A percentile compares a stretch with the other conserved stretches of the same genome.
These are phyloP conservation scores for Orius insidiosus DNA, from an alignment of 1,140 invertebrate species.

Conservation along the genomic window DNA sequence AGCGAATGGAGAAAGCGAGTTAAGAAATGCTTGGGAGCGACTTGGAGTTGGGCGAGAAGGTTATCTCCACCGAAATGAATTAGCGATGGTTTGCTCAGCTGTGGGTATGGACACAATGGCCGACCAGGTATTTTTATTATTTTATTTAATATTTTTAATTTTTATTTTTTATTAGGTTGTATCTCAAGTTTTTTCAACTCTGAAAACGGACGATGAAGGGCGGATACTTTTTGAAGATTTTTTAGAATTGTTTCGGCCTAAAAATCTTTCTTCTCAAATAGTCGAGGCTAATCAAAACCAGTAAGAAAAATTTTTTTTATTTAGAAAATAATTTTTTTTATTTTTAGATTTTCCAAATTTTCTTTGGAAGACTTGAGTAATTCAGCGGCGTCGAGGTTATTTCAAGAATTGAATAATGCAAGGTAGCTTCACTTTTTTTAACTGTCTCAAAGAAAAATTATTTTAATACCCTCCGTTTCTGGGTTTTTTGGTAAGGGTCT, in stretches of 20 bases:
- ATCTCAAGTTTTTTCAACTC: slow-evolving; percentile 44
- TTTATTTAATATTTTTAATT: not conserved
- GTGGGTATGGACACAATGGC: slow-evolving; percentile 42
- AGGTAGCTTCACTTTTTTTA: not conserved
- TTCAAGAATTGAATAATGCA: slow-evolving; percentile 3
- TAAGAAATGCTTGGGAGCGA: slow-evolving; percentile 33
- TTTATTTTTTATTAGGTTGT: slow-evolving; percentile 30
- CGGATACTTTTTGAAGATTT: slow-evolving; percentile 50
- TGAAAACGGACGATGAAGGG: slow-evolving; percentile 44
- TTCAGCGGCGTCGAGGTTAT: not conserved
- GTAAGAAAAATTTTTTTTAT: slow-evolving; percentile 6
- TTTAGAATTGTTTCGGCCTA: slow-evolving; percentile 36
- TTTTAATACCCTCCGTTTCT: too few relatives aligned
- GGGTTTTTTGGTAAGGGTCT: too few relatives aligned
- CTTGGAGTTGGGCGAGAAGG: slow-evolving; percentile 41
- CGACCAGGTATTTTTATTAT: slow-evolving; percentile 30
- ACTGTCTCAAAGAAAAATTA: too few relatives aligned
- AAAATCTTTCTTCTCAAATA: not conserved
- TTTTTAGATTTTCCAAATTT: not conserved
- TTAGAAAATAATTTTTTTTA: not conserved
- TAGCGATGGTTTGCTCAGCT: slow-evolving; percentile 39
- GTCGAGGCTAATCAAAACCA: not conserved
- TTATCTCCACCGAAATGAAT: slow-evolving; percentile 36
- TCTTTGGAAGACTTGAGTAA: slow-evolving; percentile 3
- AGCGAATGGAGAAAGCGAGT: slow-evolving; percentile 21